Percentiles rank a stretch among this genome's conserved stretches.
Conservation (phyloP, 2,113 vertebrate genomes). For the Anguilla rostrata region DNA sequence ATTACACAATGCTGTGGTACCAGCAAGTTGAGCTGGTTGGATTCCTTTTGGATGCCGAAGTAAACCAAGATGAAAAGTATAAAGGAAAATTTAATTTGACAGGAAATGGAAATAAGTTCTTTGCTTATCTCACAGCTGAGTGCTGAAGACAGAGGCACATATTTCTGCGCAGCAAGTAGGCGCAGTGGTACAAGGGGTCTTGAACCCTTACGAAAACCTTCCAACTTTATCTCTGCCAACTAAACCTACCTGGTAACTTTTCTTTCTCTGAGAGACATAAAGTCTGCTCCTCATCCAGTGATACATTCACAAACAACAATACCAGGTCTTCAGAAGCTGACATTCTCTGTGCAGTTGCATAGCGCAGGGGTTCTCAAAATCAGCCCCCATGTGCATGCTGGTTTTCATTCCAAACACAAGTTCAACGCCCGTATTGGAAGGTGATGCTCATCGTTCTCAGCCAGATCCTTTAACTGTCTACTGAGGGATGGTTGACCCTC, state of each 20-base stretch:
- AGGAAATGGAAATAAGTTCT: not conserved
- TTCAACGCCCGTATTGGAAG: too few species aligned
- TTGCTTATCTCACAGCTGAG: not conserved
- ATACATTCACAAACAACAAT: too few species aligned
- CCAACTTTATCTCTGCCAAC: not conserved
- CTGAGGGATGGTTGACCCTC: too few species aligned
- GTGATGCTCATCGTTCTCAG: too few species aligned
- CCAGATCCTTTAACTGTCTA: too few species aligned
- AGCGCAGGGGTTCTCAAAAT: too few species aligned
- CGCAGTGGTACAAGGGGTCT: not conserved
- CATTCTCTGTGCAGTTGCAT: too few species aligned
- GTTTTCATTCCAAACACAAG: too few species aligned
- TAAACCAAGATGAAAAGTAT: not conserved
- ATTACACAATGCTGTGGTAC: not conserved
- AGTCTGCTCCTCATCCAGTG: too few species aligned
- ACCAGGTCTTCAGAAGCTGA: too few species aligned
- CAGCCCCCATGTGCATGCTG: too few species aligned
- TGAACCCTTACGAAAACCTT: not conserved
- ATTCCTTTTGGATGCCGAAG: not conserved
- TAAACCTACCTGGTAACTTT: not conserved
- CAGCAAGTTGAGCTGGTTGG: conserved; percentile 1
- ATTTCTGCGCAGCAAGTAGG: not conserved
- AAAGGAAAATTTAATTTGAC: not conserved
- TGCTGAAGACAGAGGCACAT: not conserved
- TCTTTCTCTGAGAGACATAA: too few species aligned